Conservation (phyloP, 2,113 vertebrate genomes). For the Pan troglodytes region NHGRI_mPanTro3-v2.1_pri NC_072398.2:71870501-71871000, state of each 20-base stretch:
- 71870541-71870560: not conserved
- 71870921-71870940: slow-evolving; percentile 72
- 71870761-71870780: not conserved
- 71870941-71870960: slow-evolving; percentile 55
- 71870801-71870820: slow-evolving; percentile 51
- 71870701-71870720: not conserved
- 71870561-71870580: not conserved
- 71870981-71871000: not conserved
- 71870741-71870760: not conserved
- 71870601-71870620: not conserved
- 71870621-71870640: rapidly evolving
- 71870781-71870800: not conserved
- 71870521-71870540: not conserved
- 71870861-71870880: slow-evolving; percentile 77
- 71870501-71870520: not conserved
- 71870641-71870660: not conserved
- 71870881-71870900: slow-evolving; percentile 55
- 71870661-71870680: not conserved
- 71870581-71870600: not conserved
- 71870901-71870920: slow-evolving; percentile 65
- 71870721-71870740: not conserved
- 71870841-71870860: slow-evolving; percentile 67
- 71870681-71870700: not conserved
- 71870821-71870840: slow-evolving; percentile 50
- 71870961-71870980: slow-evolving; percentile 75